Conservation (phyloP, 2,888 invertebrate species). For the Sthenelais limicola region DNA sequence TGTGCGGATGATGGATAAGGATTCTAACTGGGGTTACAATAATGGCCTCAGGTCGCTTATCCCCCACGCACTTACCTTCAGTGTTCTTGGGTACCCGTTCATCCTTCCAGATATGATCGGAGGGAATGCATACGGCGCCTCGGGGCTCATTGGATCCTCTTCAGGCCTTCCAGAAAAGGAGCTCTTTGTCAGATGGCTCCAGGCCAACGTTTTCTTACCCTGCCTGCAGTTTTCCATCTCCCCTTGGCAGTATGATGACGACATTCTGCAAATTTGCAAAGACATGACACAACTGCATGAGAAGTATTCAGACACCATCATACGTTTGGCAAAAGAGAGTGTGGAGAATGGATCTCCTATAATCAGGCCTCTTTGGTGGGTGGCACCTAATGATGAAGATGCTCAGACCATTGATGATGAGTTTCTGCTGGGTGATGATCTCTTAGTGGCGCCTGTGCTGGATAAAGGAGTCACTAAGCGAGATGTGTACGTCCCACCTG, state of each 20-base stretch:
- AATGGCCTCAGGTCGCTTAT: slow-evolving; percentile 85
- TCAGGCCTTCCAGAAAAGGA: slow-evolving; percentile 56
- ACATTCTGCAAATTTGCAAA: slow-evolving; percentile 55
- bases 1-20: slow-evolving; percentile 82
- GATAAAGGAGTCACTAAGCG: slow-evolving; percentile 60
- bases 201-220: slow-evolving; percentile 90
- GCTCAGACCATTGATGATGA: slow-evolving; percentile 84
- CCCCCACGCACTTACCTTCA: slow-evolving; percentile 79
- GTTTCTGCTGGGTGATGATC: slow-evolving; percentile 66
- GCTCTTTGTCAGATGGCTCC: slow-evolving; percentile 79
- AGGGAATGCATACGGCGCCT: slow-evolving; percentile 62
- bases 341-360: slow-evolving; percentile 79
- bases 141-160: slow-evolving; percentile 32
- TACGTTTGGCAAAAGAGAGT: slow-evolving; percentile 56
- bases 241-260: slow-evolving; percentile 74
- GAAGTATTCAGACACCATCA: slow-evolving; percentile 54
- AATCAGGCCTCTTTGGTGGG: slow-evolving; percentile 89
- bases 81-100: slow-evolving; percentile 81
- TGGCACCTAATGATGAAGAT: slow-evolving; percentile 86
- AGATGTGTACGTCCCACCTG: slow-evolving; percentile 61
- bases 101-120: slow-evolving; percentile 90
- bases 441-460: slow-evolving; percentile 69
- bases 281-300: slow-evolving; percentile 56
- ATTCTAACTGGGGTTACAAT: slow-evolving; percentile 87
- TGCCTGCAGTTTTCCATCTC: slow-evolving; percentile 86